Base-by-base conservation (phyloP, 2,888 invertebrate genomes). In the Thyatira batis region DNA sequence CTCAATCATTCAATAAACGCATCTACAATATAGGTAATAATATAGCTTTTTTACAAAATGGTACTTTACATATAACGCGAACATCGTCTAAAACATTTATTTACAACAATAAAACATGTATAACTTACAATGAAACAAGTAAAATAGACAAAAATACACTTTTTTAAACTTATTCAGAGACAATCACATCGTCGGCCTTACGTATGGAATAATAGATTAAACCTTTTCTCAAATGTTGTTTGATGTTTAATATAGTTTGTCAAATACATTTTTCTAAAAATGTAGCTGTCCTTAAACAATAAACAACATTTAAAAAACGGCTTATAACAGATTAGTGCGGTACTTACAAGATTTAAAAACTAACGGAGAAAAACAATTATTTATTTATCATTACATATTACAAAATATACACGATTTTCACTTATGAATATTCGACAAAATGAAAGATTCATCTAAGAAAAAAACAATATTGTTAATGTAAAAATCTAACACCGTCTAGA, bases 391-490 rank as follows among this genome's bases (percentile, higher is more conserved):
- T n/a, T n/a, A n/a, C n/a, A n/a, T 80, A 84, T 80, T 82, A 86
- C 85, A 85, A 85, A 84, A 86, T 85, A 85, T 86, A 86, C 85
- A 86, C 58, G 60, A 58, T 59, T 49, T 57, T 61, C 60, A 58
- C 62, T 61, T 62, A 52, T 51, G 23, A 33, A 48, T 49, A 45
- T 60, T 60, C 56, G 53, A 55, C 51, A 52, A 49, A 54, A 58
- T 60, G 52, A 52, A 59, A 51, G 53, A 53, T 46, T 23, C 45
- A 51, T 33, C 46, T 13, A 55, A 50, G 46, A 53, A 28, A 50
- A 53, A 50, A 57, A 55, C 53, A 54, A 58, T 50, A 25, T 27
- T 27, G 48, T 27, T 27, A 48, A 27, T 27, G 23, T 48, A 53
- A 51, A 46, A 55, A 53, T 53, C 53, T 45, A 13, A 46, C 21